Percentiles rank a stretch among this genome's conserved stretches.
Conservation (phyloP, 2,113 vertebrate genomes). For the Dunckerocampus dactyliophorus region DNA sequence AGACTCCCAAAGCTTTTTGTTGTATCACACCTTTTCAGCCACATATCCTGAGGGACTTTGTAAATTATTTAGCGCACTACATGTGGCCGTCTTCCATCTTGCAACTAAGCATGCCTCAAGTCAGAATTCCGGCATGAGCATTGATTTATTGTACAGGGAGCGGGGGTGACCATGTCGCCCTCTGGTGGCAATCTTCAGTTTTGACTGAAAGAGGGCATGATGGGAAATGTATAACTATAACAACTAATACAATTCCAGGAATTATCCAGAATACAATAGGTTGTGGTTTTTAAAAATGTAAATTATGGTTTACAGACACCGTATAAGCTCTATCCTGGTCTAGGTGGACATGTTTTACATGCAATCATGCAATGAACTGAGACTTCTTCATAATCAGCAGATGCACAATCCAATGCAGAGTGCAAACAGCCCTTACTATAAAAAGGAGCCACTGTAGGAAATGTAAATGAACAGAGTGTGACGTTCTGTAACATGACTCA, state of each 20-base stretch:
- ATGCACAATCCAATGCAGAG: not conserved
- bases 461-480: not conserved
- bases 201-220: not conserved
- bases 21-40: slow-evolving; percentile 20
- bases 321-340: too few species aligned
- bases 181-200: slow-evolving; percentile 30
- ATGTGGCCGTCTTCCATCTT: slow-evolving; percentile 5
- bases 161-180: slow-evolving; percentile 19
- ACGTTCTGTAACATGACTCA: not conserved
- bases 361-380: not conserved
- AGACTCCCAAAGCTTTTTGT: not conserved
- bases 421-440: not conserved
- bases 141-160: slow-evolving; percentile 3
- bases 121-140: slow-evolving; percentile 7
- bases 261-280: too few species aligned
- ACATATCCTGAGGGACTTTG: slow-evolving; percentile 1
- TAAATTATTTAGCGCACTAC: slow-evolving; percentile 28
- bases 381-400: not conserved
- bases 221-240: slow-evolving; percentile 6
- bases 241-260: too few species aligned
- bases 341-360: not conserved
- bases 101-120: slow-evolving; percentile 11
- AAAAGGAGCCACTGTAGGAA: not conserved
- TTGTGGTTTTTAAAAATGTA: not conserved
- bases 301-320: not conserved